Conservation (phyloP, 2,888 invertebrate genomes). For the Phrixothrix hirtus region DNA sequence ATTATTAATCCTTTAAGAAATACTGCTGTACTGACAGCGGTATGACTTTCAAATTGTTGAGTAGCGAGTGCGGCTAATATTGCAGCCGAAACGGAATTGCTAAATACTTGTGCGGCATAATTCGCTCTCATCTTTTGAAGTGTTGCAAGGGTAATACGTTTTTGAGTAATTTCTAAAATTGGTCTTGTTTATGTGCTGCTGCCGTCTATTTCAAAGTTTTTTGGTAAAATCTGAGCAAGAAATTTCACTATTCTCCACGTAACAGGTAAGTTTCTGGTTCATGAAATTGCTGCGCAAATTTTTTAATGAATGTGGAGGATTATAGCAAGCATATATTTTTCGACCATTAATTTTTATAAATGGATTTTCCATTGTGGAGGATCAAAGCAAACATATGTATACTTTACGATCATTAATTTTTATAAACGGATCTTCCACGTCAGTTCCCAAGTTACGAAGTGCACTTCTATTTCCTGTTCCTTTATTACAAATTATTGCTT, state of each 20-base stretch:
- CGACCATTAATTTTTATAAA: no score
- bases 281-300: background rate
- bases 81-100: slow-evolving; percentile 6
- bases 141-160: slow-evolving; percentile 2
- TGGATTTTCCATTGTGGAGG: no score
- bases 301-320: slow-evolving; percentile 2
- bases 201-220: background rate
- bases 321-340: no score
- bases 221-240: no score
- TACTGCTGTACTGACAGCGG: slow-evolving; percentile 3
- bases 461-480: no score
- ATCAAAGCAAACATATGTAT: no score
- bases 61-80: slow-evolving; percentile 4
- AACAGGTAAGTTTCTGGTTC: background rate
- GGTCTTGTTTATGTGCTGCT: background rate
- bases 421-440: no score
- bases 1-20: slow-evolving; percentile 5
- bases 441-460: no score
- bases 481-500: no score
- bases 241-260: background rate
- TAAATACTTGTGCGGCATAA: slow-evolving; percentile 18
- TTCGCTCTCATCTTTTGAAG: slow-evolving; percentile 21
- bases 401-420: no score
- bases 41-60: background rate
- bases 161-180: background rate